A percentile compares a stretch with the other conserved stretches of the same genome.
phyloP scores from a whole-genome alignment of 1,140 invertebrate species.

The Lordiphosa clarofinis region DNA sequence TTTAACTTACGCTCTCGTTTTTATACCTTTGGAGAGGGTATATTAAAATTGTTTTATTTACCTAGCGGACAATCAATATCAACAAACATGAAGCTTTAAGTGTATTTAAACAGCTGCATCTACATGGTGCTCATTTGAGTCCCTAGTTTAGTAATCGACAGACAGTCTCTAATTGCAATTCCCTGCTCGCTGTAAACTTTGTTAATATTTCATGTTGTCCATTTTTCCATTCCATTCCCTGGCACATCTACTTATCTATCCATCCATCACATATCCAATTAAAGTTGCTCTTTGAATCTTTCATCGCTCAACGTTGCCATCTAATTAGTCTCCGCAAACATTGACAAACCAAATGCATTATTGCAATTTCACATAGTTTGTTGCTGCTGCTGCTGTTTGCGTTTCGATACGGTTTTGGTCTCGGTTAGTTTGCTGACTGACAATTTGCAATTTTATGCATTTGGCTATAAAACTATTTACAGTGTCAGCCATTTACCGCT shows the following conservation, averaged over 20 bases:
- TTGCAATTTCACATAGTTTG: slow-evolving; percentile 31
- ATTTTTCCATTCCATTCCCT: not conserved
- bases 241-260: slow-evolving; percentile 24
- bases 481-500: slow-evolving; percentile 70
- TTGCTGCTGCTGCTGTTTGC: slow-evolving; percentile 5
- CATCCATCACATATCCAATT: slow-evolving; percentile 53
- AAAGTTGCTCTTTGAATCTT: slow-evolving; percentile 46
- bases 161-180: slow-evolving; percentile 9
- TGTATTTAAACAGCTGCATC: too few species aligned
- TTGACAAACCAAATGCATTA: slow-evolving; percentile 62
- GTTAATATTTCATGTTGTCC: slow-evolving; percentile 4
- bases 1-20: too few species aligned
- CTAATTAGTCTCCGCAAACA: slow-evolving; percentile 64
- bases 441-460: slow-evolving; percentile 63
- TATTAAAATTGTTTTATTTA: too few species aligned
- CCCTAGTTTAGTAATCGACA: too few species aligned
- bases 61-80: too few species aligned
- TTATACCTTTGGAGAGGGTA: too few species aligned
- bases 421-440: slow-evolving; percentile 35
- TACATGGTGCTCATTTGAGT: too few species aligned
- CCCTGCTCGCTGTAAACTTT: not conserved
- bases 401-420: slow-evolving; percentile 12
- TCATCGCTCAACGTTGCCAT: slow-evolving; percentile 40
- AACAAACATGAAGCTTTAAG: too few species aligned
- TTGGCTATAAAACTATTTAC: slow-evolving; percentile 68